These are phyloP conservation scores for Drosophila leontia DNA, from an alignment of 1,140 invertebrate species.

Conservation along the genomic window DNA sequence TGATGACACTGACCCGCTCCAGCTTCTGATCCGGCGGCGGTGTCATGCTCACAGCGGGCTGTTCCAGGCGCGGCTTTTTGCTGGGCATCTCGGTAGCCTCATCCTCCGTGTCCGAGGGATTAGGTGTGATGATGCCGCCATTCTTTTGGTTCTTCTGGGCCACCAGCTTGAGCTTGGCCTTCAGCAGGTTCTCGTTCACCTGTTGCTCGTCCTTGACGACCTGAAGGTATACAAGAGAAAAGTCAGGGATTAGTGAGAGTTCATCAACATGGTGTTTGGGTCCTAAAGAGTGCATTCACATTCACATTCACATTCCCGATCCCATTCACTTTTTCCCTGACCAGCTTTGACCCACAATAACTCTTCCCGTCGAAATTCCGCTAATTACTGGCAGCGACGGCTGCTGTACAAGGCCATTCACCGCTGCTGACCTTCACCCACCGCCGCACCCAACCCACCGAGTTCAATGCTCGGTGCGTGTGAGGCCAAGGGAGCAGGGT, in stretches of 20 bases:
- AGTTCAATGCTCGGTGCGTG: conserved; percentile 49
- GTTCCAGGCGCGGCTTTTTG: conserved; percentile 83
- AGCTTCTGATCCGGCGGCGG: conserved; percentile 73
- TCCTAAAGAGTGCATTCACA: conserved; percentile 37
- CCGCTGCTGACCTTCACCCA: conserved; percentile 62
- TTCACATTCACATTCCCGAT: conserved; percentile 41
- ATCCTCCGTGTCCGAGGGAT: conserved; percentile 86
- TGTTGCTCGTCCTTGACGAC: conserved; percentile 67
- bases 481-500: conserved; percentile 5
- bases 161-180: conserved; percentile 75
- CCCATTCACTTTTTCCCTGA: conserved; percentile 42
- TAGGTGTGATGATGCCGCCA: conserved; percentile 82
- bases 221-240: conserved; percentile 30
- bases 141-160: conserved; percentile 66
- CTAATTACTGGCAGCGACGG: conserved; percentile 49
- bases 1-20: conserved; percentile 89
- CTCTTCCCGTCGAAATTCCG: conserved; percentile 55
- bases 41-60: conserved; percentile 60
- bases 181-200: conserved; percentile 71
- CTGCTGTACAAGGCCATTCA: conserved; percentile 61
- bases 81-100: conserved; percentile 85
- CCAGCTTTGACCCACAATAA: conserved; percentile 72
- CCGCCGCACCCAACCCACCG: conserved; percentile 7
- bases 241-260: conserved; percentile 45
- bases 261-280: conserved; percentile 26